Conservation (phyloP, 2,113 vertebrate genomes). For the Thamnophis sirtalis region DNA sequence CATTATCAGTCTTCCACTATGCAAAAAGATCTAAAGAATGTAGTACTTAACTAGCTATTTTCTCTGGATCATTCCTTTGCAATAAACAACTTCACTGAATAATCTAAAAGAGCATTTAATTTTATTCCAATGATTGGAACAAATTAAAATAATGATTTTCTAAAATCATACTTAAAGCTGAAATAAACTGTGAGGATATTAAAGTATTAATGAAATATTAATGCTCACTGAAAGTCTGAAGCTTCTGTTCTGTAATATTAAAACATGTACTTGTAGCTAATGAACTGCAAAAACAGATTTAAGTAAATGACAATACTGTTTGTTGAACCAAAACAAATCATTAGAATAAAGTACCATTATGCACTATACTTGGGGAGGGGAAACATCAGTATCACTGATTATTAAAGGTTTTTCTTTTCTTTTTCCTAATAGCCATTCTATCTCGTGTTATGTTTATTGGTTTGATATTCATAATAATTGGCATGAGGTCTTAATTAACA, state of each 20-base stretch:
- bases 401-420: neutral
- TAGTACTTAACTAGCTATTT: neutral
- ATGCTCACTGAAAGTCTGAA: neutral
- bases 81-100: neutral
- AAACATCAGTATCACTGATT: neutral
- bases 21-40: neutral
- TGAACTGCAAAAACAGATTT: neutral
- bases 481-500: neutral
- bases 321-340: neutral
- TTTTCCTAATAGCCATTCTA: neutral
- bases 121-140: neutral
- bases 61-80: neutral
- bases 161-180: neutral
- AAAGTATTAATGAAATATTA: neutral
- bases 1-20: neutral
- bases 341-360: neutral
- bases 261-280: neutral
- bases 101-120: neutral
- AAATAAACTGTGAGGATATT: neutral
- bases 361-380: neutral
- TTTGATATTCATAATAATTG: neutral
- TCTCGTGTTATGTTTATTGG: neutral
- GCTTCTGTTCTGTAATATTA: neutral
- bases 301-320: neutral
- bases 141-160: neutral